These are phyloP conservation scores for Synergus japonicus DNA, from an alignment of 2,888 invertebrate genomes.

Conservation along the genomic window DNA sequence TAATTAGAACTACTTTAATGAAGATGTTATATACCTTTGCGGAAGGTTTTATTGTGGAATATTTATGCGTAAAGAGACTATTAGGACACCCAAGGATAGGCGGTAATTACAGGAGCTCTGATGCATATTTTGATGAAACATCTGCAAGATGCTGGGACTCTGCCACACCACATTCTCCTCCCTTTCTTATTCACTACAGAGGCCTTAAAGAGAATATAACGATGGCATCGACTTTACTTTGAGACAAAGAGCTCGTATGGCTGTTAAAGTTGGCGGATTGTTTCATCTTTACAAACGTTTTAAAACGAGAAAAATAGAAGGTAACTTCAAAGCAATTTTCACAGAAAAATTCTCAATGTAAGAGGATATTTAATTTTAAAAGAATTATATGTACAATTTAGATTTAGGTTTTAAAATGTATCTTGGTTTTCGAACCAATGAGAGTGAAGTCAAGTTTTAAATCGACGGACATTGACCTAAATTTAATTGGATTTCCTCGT, in stretches of 20 bases:
- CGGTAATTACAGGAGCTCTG: neutral
- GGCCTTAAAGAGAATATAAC: slow-evolving; percentile 9
- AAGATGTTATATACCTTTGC: slow-evolving; percentile 19
- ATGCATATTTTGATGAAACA: slow-evolving; percentile 28
- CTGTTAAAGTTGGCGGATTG: neutral
- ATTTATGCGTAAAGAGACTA: slow-evolving; percentile 33
- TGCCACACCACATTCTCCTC: neutral
- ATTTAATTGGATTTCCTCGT: slow-evolving; percentile 2
- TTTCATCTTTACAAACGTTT: neutral
- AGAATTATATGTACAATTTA: neutral
- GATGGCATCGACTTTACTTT: neutral
- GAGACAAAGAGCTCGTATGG: neutral
- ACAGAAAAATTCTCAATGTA: neutral
- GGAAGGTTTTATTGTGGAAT: slow-evolving; percentile 11
- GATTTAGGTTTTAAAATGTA: neutral
- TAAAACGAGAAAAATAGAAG: neutral
- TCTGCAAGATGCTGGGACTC: slow-evolving; percentile 7
- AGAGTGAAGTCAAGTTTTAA: neutral
- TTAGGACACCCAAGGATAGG: slow-evolving; percentile 17
- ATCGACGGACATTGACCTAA: slow-evolving; percentile 1
- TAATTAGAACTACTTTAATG: slow-evolving; percentile 33
- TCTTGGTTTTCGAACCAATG: neutral
- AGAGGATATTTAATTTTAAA: neutral
- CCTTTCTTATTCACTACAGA: neutral
- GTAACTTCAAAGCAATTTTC: neutral